Base-by-base conservation (phyloP, 1,140 invertebrate species). In the Bursaphelenchus mucronatus region DNA sequence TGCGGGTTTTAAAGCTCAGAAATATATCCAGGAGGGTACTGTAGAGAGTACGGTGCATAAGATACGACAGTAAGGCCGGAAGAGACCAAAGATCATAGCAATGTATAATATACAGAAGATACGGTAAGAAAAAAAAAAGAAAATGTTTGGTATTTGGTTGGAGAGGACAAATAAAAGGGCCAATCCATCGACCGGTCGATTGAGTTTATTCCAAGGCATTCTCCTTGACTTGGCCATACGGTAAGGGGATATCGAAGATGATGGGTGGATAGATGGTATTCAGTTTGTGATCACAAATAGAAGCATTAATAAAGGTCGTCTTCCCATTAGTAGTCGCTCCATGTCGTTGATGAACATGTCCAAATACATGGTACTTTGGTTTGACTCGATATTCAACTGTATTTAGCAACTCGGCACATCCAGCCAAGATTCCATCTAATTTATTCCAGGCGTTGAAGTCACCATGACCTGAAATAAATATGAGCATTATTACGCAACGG, bases 391-490 rank as follows among this genome's bases (percentile, higher is more conserved):
- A 84, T 80, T 91, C 90, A 2, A 92, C 86, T 1, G 88, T 89
- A 46, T 85, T 84, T n/a, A 92, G 81, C n/a, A 92, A 82, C 81
- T 92, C 90, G 0, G 90, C 89, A 83, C 90, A 91, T 13, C 90
- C 90, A 50, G 89, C 70, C 21, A 73, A 44, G n/a, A 73, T 61
- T 11, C 70, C 70, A 21, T 19, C 88, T 88, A 74, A 87, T 47
- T 81, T 68, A 44, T 61, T 72, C 50, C 51, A 72, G 43, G 59
- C 55, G 50, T 73, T 74, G 52, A 61, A 72, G 39, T 72, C 70
- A 68, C 83, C 83, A 61, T 63, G 73, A 21, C 74, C 70, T 73
- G 64, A n/a, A 58, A 68, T 66, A 9, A 0, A 19, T 30, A 50
- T 4, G 57, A 50, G 1, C 30, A 3, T 30, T 1, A 30, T 53